These are phyloP conservation scores for Oostethus manadensis DNA, from an alignment of 2,113 vertebrate genomes.

Conservation along the genomic window DNA sequence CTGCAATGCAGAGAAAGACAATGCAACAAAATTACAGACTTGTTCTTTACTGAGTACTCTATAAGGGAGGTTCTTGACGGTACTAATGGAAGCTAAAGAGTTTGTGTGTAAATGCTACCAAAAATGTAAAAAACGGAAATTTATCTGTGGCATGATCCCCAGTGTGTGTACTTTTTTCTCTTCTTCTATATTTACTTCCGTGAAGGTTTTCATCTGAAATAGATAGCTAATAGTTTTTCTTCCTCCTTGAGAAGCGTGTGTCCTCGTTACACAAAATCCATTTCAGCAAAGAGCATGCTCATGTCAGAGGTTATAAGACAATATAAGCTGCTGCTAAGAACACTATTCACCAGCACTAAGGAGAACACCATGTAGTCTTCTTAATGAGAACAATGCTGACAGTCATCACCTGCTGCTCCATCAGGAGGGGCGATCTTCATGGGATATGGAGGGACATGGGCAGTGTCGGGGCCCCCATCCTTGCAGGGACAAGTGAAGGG, in stretches of 20 bases:
- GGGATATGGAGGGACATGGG: constrained; percentile 94
- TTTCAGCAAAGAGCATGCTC: constrained; percentile 1
- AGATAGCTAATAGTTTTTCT: no score
- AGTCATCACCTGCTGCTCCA: constrained; percentile 81
- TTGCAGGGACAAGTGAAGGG: constrained; percentile 98
- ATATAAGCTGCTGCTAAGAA: constrained; percentile 6
- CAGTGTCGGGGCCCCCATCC: constrained; percentile 90
- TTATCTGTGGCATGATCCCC: no score
- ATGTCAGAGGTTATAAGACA: constrained; percentile 10
- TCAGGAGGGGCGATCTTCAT: constrained; percentile 98
- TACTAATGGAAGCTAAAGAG: no score
- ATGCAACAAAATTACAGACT: not conserved
- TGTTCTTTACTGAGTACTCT: not conserved
- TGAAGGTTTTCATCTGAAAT: no score
- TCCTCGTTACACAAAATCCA: not conserved
- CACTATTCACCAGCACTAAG: not conserved
- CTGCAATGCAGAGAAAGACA: constrained; percentile 48
- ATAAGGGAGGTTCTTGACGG: no score
- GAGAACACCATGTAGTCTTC: not conserved
- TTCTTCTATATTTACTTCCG: no score
- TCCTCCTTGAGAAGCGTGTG: not conserved
- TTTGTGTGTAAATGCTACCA: no score
- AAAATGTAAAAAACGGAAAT: no score
- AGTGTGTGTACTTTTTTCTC: no score
- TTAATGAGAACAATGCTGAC: not conserved